Conservation (phyloP, 2,888 invertebrate genomes). For the Drepanosiphum platanoidis region DNA sequence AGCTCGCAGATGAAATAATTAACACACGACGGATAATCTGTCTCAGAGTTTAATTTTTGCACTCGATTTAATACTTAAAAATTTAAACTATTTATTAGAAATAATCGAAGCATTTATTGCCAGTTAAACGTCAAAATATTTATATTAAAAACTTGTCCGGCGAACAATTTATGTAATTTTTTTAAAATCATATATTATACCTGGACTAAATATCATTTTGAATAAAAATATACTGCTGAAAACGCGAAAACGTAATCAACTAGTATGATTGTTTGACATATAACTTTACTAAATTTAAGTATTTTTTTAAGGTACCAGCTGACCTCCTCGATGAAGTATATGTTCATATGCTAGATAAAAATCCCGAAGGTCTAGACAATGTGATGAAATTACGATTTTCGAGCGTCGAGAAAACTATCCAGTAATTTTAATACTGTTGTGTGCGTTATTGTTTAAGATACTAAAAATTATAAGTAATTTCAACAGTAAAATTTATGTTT, state of each 20-base stretch:
- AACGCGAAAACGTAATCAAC: not conserved
- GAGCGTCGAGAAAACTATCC: conserved; percentile 57
- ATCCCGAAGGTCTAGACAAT: conserved; percentile 82
- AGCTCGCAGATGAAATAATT: too few relatives aligned
- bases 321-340: conserved; percentile 88
- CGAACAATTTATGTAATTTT: too few relatives aligned
- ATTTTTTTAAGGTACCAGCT: conserved; percentile 73
- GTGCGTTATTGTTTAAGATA: conserved; percentile 58
- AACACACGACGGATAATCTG: too few relatives aligned
- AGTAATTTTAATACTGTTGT: conserved; percentile 58
- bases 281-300: conserved; percentile 21
- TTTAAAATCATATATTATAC: too few relatives aligned
- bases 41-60: too few relatives aligned
- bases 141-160: too few relatives aligned
- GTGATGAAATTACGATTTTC: conserved; percentile 67
- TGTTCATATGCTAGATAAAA: conserved; percentile 83
- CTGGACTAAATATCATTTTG: too few relatives aligned
- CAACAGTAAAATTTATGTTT: conserved; percentile 29
- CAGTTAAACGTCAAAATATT: too few relatives aligned
- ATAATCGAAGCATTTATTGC: too few relatives aligned
- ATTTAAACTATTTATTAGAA: too few relatives aligned
- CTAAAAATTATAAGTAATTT: conserved; percentile 44
- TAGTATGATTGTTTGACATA: not conserved
- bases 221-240: not conserved
- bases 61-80: too few relatives aligned